Evolutionary conservation across 2,113 vertebrate genomes (phyloP).

Genomic region (Chrysemys picta): DNA sequence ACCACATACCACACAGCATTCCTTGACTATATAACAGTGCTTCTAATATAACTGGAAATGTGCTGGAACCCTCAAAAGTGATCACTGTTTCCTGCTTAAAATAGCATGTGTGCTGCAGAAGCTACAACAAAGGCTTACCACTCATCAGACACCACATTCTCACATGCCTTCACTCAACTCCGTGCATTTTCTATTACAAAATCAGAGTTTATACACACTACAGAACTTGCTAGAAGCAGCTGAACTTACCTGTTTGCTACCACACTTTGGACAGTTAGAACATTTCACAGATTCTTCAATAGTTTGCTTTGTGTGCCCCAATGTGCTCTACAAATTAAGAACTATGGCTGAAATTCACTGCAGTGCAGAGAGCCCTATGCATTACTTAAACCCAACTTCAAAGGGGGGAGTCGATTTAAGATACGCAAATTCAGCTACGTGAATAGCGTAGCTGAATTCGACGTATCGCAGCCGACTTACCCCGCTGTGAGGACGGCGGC

Average conservation of each 20-base stretch:
- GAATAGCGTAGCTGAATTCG: too few species aligned
- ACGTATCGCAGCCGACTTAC: too few species aligned
- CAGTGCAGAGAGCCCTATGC: background rate
- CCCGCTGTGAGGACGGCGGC: too few species aligned
- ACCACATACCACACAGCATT: fast-evolving
- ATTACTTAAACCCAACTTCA: background rate
- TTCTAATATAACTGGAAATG: background rate
- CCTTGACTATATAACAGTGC: background rate
- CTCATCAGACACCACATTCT: background rate
- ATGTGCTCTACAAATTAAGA: background rate
- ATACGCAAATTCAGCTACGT: too few species aligned
- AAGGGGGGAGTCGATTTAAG: too few species aligned
- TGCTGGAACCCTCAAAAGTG: background rate
- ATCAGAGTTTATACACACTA: background rate
- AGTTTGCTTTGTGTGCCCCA: background rate
- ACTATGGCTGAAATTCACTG: background rate
- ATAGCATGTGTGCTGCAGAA: background rate
- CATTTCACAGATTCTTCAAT: background rate
- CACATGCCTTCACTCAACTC: background rate
- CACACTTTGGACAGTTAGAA: fast-evolving
- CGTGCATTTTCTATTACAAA: background rate
- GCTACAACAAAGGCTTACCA: background rate
- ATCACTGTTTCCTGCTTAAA: background rate
- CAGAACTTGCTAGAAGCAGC: background rate
- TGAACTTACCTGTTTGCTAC: background rate